A percentile compares a stretch with the other conserved stretches of the same genome.
phyloP scores from a whole-genome alignment of 2,888 invertebrate species.

The Doris montereyensis region DNA sequence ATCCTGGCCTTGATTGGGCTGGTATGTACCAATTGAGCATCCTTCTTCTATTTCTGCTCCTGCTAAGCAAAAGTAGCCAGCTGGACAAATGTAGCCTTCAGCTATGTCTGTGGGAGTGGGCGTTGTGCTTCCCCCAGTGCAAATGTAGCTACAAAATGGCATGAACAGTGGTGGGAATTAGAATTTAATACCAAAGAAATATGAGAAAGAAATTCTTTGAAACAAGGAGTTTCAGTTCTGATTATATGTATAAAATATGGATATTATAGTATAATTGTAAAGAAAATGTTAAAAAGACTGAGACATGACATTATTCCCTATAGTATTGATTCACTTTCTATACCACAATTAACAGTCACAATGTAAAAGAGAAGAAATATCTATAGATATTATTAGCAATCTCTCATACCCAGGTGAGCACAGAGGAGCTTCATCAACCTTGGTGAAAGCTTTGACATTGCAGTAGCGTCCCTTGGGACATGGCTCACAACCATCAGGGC shows the following conservation, averaged over 20 bases:
- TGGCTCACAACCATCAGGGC: conserved; percentile 59
- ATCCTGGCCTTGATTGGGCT: conserved; percentile 59
- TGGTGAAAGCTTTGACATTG: conserved; percentile 64
- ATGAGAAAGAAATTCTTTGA: too few relatives aligned
- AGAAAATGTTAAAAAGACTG: too few relatives aligned
- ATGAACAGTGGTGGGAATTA: too few relatives aligned
- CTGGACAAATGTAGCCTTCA: conserved; percentile 66
- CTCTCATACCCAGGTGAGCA: conserved; percentile 56
- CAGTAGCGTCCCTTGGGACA: conserved; percentile 69
- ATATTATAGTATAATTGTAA: too few relatives aligned
- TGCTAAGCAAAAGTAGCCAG: conserved; percentile 65
- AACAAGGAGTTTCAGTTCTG: too few relatives aligned
- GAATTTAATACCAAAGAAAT: too few relatives aligned
- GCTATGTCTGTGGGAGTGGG: conserved; percentile 60
- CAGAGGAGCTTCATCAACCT: conserved; percentile 54
- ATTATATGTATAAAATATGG: too few relatives aligned
- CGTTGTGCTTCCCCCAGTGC: conserved; percentile 64
- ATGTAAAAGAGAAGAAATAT: too few relatives aligned
- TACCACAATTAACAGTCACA: too few relatives aligned
- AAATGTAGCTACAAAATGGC: conserved; percentile 70
- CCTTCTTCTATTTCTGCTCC: conserved; percentile 62
- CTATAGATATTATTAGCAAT: too few relatives aligned
- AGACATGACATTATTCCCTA: too few relatives aligned
- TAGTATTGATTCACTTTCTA: too few relatives aligned
- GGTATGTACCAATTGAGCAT: conserved; percentile 68